Evolutionary conservation across 2,888 invertebrate genomes (phyloP).

Genomic region (Osmoderma eremita): DNA sequence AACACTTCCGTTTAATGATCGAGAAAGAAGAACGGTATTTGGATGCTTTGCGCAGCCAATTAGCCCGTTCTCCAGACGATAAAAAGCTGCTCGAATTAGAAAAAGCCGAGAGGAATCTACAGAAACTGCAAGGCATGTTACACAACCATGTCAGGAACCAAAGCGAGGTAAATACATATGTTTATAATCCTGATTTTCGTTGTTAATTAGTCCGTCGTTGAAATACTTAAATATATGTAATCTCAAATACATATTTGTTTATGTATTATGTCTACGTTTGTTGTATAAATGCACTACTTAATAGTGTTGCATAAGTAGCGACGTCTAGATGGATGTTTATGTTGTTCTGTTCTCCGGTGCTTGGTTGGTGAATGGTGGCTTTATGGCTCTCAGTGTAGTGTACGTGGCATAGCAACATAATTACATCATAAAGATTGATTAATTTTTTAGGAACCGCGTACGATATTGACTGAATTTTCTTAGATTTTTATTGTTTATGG

Average conservation of each 20-base stretch:
- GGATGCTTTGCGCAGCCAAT: constrained; percentile 78
- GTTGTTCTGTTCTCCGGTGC: constrained; percentile 43
- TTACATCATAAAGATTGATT: constrained; percentile 37
- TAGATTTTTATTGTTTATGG: too few species aligned
- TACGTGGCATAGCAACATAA: constrained; percentile 35
- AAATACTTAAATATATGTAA: neutral
- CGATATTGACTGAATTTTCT: too few species aligned
- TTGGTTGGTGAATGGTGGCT: constrained; percentile 50
- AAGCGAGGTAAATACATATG: constrained; percentile 55
- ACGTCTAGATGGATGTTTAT: constrained; percentile 34
- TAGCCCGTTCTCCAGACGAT: constrained; percentile 64
- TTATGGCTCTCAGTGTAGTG: constrained; percentile 40
- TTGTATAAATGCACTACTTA: neutral
- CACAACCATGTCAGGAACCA: constrained; percentile 54
- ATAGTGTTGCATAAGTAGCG: constrained; percentile 22
- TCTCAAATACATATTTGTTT: neutral
- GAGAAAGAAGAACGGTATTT: constrained; percentile 87
- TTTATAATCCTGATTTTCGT: neutral
- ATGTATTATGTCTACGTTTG: too few species aligned
- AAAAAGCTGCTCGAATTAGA: constrained; percentile 66
- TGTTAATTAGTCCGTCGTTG: neutral
- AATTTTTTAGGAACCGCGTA: neutral
- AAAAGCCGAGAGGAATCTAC: constrained; percentile 70
- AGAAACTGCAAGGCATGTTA: constrained; percentile 70
- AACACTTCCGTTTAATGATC: constrained; percentile 89